Base-by-base conservation (phyloP, 2,888 invertebrate species). In the Zhuqinia jingwanae region DNA sequence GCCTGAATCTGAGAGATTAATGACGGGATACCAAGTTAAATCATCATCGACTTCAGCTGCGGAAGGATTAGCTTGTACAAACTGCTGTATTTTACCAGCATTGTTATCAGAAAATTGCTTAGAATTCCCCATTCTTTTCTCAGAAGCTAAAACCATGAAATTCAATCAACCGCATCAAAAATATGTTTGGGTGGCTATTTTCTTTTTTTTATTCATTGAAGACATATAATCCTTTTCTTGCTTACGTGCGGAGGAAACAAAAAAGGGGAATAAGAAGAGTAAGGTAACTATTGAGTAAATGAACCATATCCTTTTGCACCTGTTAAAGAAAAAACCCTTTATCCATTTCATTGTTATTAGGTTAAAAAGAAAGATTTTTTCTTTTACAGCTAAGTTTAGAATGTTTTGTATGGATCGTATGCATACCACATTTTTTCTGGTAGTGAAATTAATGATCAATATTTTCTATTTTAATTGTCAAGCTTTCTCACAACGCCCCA, bases 201-300 rank as follows among this genome's bases (percentile, higher is more conserved):
- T 25, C 20, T 22, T 20, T 47, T 17, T 13, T 45, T 70, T 36
- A 17, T 45, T 17, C n/a, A n/a, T 22, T 1, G 27, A 22, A 22
- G 50, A 45, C 22, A 60, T 47, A 17, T 15, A 73, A 36, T 36
- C 36, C 36, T 6, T 36, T 8, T 36, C 36, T 36, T 6, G 3
- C 80, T 13, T 81, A 81, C 81, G 81, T 42, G 81, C 81, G 10
- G 81, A 70, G 17, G 53, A 70, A 70, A 58, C 81, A 11, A n/a
- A 0, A 5, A 50, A 36, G 36, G 36, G 36, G 36, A 36, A 8
- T 36, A 36, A 3, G 5, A 36, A 8, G 8, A 65, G 13, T 13
- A 15, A 60, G 25, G 11, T 45, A 5, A 60, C 63, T 27, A 63
- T 2, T 27, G 17, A 20, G 50, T 2, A 50, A 20, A 50, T 15